Percentiles rank a stretch among this genome's conserved stretches.
phyloP scores from a whole-genome alignment of 2,113 vertebrate species.

The Cyanoramphus novaezelandiae region DNA sequence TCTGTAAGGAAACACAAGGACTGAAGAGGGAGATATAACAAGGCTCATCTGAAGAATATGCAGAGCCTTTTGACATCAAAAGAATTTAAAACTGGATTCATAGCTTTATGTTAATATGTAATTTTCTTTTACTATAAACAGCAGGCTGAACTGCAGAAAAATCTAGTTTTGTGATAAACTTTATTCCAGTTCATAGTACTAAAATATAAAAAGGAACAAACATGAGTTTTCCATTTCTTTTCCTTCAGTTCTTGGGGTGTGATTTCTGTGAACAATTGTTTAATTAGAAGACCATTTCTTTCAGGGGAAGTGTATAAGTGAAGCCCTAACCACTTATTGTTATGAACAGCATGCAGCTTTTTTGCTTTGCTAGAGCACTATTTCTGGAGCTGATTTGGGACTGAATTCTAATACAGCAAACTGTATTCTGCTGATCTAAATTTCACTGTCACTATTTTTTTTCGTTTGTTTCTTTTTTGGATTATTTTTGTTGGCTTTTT shows the following conservation, averaged over 20 bases:
- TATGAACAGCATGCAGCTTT: not conserved
- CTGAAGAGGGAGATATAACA: not conserved
- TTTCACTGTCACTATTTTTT: not conserved
- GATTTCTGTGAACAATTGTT: conserved; percentile 21
- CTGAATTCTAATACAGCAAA: conserved; percentile 29
- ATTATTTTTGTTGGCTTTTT: too few relatives aligned
- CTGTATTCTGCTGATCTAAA: conserved; percentile 18
- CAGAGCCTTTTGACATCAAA: not conserved
- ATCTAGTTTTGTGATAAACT: not conserved
- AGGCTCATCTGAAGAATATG: not conserved
- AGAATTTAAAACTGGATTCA: not conserved
- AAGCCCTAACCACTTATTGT: conserved; percentile 32
- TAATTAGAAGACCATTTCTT: conserved; percentile 45
- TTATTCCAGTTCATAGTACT: not conserved
- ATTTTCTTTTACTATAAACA: conserved; percentile 9
- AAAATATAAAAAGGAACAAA: conserved; percentile 13
- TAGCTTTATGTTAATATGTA: not conserved
- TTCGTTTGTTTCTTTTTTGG: too few relatives aligned
- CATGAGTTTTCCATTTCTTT: conserved; percentile 4
- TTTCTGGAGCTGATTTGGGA: conserved; percentile 26
- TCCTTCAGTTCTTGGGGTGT: not conserved
- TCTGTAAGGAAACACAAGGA: not conserved
- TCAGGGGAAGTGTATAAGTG: not conserved
- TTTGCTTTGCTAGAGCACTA: not conserved
- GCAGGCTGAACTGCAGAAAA: conserved; percentile 1